Evolutionary conservation across 1,140 invertebrate species (phyloP).

Genomic region (Orius insidiosus): DNA sequence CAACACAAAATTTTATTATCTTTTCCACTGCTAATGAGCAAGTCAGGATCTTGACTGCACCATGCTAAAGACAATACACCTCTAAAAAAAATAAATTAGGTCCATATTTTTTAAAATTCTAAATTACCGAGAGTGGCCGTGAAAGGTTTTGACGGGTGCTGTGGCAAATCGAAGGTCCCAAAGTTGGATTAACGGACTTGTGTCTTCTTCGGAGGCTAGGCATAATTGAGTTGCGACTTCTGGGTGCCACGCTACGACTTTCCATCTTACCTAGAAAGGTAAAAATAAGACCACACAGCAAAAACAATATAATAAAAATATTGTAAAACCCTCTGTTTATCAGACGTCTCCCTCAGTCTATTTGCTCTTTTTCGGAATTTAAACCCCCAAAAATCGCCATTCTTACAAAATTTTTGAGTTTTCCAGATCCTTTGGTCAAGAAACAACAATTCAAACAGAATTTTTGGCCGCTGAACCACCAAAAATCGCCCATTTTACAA

Average conservation of each 20-base stretch:
- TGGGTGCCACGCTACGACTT: slow-evolving; percentile 82
- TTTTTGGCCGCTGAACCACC: too few relatives aligned
- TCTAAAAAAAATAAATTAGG: slow-evolving; percentile 27
- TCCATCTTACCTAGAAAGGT: slow-evolving; percentile 63
- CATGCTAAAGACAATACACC: slow-evolving; percentile 78
- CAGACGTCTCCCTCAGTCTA: too few relatives aligned
- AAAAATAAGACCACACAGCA: too few relatives aligned
- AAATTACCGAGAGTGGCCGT: slow-evolving; percentile 39
- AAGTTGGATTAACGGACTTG: slow-evolving; percentile 74
- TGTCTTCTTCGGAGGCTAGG: slow-evolving; percentile 85
- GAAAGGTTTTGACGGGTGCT: slow-evolving; percentile 64
- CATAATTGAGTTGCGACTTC: slow-evolving; percentile 85
- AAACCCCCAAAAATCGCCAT: too few relatives aligned
- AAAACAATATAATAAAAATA: too few relatives aligned
- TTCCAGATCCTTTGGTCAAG: too few relatives aligned
- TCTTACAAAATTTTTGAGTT: too few relatives aligned
- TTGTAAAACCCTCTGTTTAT: too few relatives aligned
- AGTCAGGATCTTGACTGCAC: slow-evolving; percentile 73
- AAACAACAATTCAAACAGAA: too few relatives aligned
- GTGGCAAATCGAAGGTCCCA: slow-evolving; percentile 87
- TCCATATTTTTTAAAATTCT: background rate
- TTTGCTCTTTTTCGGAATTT: too few relatives aligned
- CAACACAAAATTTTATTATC: slow-evolving; percentile 81
- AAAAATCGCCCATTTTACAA: too few relatives aligned
- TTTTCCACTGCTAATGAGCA: slow-evolving; percentile 81